Base-by-base conservation (phyloP, 2,888 invertebrate genomes). In the Ophion ellenae region DNA sequence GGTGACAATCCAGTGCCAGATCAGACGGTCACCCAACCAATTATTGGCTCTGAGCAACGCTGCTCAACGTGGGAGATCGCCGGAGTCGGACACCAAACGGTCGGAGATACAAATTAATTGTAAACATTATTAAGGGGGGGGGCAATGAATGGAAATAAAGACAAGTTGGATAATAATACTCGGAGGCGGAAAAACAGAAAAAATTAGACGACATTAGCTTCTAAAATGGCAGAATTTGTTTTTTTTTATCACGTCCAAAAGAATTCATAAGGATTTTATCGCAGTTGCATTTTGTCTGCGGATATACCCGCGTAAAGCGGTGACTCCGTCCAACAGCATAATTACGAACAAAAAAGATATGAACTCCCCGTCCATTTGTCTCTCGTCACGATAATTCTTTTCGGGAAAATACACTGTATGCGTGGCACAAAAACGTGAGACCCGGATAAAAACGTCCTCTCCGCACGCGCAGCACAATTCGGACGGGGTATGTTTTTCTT, bases 361-460 rank as follows among this genome's bases (percentile, higher is more conserved):
- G 53, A 17, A 53, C 53, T 53, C 53, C 17, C 14, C 59, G 36
- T 32, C 36, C 2, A 24, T 45, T 40, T 63, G 63, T 40, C 45
- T 40, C 61, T 36, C 61, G 20, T 20, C 40, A 40, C n/a, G 3
- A 40, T 74, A 40, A 74, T 45, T 61, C 40, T 40, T 63, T 36
- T 74, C 4, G 14, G 5, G 59, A 61, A 63, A 74, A 20, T 74
- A 63, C 20, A 74, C 20, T 45, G 40, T 61, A 63, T 57, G 53
- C 57, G 57, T n/a, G 69, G 24, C 17, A 70, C 14, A 53, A 70
- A 70, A 53, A 61, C 61, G 24, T 14, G 47, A 47, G 47, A 24
- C 32, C 10, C 61, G 61, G 61, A 79, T 70, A 45, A 83, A 57
- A 53, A 53, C 11, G 53, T 75, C 75, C 63, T 24, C 61, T 69